phyloP scores from a whole-genome alignment of 2,113 vertebrate genomes.

The Symphodus melops region DNA sequence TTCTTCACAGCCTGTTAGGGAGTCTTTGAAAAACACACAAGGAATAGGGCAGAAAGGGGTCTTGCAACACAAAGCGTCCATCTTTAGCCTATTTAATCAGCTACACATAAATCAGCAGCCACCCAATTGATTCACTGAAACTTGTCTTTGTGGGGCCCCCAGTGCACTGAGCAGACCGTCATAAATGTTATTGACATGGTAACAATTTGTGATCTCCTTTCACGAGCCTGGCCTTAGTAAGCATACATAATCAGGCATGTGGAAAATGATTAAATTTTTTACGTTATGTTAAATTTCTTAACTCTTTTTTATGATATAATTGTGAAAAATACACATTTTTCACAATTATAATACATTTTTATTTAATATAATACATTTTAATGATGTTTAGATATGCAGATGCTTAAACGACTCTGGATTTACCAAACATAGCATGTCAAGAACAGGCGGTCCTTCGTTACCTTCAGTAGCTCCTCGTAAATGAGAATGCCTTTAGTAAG shows the following conservation, averaged over 20 bases:
- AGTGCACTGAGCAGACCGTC: slow-evolving; percentile 58
- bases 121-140: slow-evolving; percentile 61
- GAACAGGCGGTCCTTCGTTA: slow-evolving; percentile 48
- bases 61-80: slow-evolving; percentile 13
- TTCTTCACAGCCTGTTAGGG: slow-evolving; percentile 3
- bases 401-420: slow-evolving; percentile 35
- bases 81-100: slow-evolving; percentile 57
- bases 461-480: slow-evolving; percentile 14
- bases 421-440: slow-evolving; percentile 42
- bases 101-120: slow-evolving; percentile 66
- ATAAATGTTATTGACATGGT: slow-evolving; percentile 65
- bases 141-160: slow-evolving; percentile 49
- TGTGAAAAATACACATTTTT: too few species aligned
- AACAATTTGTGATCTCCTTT: slow-evolving; percentile 52
- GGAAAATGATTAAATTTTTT: neutral
- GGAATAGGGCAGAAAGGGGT: slow-evolving; percentile 12
- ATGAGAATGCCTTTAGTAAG: neutral
- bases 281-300: too few species aligned
- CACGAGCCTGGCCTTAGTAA: slow-evolving; percentile 35
- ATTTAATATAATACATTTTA: too few species aligned
- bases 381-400: slow-evolving; percentile 52
- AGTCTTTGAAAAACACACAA: slow-evolving; percentile 1
- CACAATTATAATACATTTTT: too few species aligned
- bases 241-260: neutral
- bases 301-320: too few species aligned